Evolutionary conservation across 2,888 invertebrate genomes (phyloP).

Genomic region (Drosophila mulleri): DNA sequence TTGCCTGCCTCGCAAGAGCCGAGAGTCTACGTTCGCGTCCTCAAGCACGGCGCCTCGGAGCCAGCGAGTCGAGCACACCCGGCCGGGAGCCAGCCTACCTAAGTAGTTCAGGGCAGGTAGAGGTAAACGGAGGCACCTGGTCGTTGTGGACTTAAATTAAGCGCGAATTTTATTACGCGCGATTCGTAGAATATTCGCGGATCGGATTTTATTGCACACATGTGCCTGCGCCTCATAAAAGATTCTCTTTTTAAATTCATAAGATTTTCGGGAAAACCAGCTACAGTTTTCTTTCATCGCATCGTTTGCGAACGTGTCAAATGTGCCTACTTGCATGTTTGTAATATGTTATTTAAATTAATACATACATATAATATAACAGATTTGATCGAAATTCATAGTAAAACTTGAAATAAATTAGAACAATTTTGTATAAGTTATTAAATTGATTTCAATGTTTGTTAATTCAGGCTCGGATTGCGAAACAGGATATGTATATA

Average conservation of each 20-base stretch:
- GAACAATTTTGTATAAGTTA: not conserved
- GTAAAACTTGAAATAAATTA: not conserved
- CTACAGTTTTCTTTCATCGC: slow-evolving; percentile 62
- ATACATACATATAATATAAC: not conserved
- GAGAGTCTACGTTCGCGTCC: slow-evolving; percentile 18
- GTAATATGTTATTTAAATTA: no score
- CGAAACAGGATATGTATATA: no score
- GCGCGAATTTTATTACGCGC: slow-evolving; percentile 54
- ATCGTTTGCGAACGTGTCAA: not conserved
- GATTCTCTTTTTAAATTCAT: slow-evolving; percentile 71
- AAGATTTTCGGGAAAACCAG: slow-evolving; percentile 78
- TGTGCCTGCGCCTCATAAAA: slow-evolving; percentile 53
- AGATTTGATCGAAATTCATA: not conserved
- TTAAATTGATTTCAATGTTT: no score
- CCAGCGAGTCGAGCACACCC: slow-evolving; percentile 24
- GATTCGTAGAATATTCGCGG: slow-evolving; percentile 69
- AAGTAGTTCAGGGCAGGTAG: slow-evolving; percentile 53
- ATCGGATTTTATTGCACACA: slow-evolving; percentile 59
- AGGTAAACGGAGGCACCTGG: slow-evolving; percentile 48
- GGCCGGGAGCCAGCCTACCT: slow-evolving; percentile 60
- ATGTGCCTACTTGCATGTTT: not conserved
- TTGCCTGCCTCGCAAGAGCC: slow-evolving; percentile 33
- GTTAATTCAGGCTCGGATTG: no score
- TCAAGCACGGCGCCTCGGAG: slow-evolving; percentile 32
- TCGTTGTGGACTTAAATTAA: slow-evolving; percentile 46